Evolutionary conservation across 2,797 vertebrate genomes (phyloP).

Genomic region (Channallabes apus): DNA sequence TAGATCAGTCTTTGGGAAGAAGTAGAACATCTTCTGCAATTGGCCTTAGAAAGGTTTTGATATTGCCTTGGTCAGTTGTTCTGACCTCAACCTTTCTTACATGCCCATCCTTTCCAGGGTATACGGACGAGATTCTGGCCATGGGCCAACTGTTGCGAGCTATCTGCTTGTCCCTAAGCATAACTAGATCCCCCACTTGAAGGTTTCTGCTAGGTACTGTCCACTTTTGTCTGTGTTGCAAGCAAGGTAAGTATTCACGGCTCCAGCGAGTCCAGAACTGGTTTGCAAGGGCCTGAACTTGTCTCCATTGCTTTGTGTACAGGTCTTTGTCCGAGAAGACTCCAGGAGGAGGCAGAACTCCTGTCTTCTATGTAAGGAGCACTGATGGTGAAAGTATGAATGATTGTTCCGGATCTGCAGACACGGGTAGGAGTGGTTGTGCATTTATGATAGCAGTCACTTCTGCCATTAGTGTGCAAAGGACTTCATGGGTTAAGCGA

Average conservation of each 20-base stretch:
- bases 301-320: constrained; percentile 44
- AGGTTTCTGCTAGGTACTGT: constrained; percentile 34
- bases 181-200: constrained; percentile 47
- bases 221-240: constrained; percentile 52
- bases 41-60: too few relatives aligned
- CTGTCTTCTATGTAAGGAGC: constrained; percentile 42
- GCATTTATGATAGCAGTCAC: too few relatives aligned
- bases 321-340: constrained; percentile 34
- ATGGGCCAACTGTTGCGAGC: too few relatives aligned
- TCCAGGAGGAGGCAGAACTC: constrained; percentile 41
- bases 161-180: too few relatives aligned
- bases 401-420: constrained; percentile 31
- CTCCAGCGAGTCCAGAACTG: constrained; percentile 46
- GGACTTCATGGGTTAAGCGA: background rate
- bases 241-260: constrained; percentile 23
- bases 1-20: too few relatives aligned
- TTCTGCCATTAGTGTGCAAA: too few relatives aligned
- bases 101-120: too few relatives aligned
- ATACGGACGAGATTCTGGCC: too few relatives aligned
- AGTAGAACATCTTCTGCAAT: too few relatives aligned
- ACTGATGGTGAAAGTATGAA: constrained; percentile 40
- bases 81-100: too few relatives aligned
- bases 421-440: too few relatives aligned
- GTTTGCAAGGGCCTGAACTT: constrained; percentile 47
- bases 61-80: too few relatives aligned